Evolutionary conservation across 2,797 vertebrate genomes (phyloP).

Genomic region (Rhinatrema bivittatum): DNA sequence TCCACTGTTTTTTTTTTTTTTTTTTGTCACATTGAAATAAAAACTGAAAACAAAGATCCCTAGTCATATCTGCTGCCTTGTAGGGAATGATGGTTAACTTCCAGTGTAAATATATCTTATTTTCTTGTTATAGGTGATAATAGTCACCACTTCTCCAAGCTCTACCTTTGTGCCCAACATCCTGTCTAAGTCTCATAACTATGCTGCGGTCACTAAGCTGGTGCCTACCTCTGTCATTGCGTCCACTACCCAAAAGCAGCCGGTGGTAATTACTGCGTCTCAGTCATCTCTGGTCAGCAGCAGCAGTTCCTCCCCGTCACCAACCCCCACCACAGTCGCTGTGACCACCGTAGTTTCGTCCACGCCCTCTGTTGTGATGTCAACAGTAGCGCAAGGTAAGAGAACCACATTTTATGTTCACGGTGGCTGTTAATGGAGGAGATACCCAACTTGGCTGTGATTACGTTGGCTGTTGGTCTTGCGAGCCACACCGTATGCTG

Average conservation of each 20-base stretch:
- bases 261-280: conserved; percentile 80
- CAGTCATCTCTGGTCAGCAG: conserved; percentile 54
- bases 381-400: conserved; percentile 80
- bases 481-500: too few relatives aligned
- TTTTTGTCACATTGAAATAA: too few relatives aligned
- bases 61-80: too few relatives aligned
- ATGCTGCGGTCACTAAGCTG: conserved; percentile 83
- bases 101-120: too few relatives aligned
- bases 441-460: not conserved
- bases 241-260: conserved; percentile 82
- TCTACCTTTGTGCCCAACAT: conserved; percentile 97
- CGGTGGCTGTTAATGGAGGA: not conserved
- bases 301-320: conserved; percentile 50
- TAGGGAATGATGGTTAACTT: too few relatives aligned
- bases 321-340: conserved; percentile 62
- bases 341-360: conserved; percentile 88
- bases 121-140: conserved; percentile 77
- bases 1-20: too few relatives aligned
- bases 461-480: not conserved
- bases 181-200: conserved; percentile 92
- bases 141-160: conserved; percentile 96
- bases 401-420: not conserved
- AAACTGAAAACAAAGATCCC: too few relatives aligned
- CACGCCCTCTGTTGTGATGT: conserved; percentile 88
- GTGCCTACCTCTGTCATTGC: conserved; percentile 80